phyloP scores from a whole-genome alignment of 2,113 vertebrate genomes.

The Otolemur garnettii region DNA sequence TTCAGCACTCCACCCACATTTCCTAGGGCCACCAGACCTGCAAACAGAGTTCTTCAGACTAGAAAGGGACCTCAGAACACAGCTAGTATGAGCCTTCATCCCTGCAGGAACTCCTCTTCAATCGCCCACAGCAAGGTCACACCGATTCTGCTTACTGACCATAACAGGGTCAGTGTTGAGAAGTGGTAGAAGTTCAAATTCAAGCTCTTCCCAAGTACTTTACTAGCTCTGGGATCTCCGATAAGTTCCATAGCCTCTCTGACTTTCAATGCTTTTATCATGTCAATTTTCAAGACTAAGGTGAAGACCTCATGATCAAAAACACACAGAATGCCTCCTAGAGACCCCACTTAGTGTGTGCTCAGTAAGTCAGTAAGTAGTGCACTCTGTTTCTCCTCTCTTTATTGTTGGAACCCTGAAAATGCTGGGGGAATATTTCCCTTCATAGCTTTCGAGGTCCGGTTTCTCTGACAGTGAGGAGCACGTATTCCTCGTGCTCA shows the following conservation, averaged over 20 bases:
- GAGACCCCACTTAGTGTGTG: neutral
- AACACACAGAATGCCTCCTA: neutral
- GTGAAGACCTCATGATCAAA: neutral
- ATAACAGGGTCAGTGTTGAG: neutral
- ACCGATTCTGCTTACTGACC: neutral
- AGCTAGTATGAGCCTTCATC: neutral
- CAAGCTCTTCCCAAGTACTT: neutral
- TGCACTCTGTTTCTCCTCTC: neutral
- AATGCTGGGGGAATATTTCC: neutral
- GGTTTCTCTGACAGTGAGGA: neutral
- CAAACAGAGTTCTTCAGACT: neutral
- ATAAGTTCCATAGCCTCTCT: neutral
- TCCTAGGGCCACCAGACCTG: neutral
- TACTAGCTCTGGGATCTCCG: neutral
- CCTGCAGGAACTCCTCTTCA: neutral
- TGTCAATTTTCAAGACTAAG: neutral
- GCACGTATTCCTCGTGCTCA: neutral
- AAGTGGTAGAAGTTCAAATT: neutral
- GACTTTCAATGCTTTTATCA: neutral
- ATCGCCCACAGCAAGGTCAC: neutral
- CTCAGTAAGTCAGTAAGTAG: neutral
- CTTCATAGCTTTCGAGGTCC: neutral
- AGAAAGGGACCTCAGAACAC: neutral
- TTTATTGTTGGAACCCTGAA: neutral
- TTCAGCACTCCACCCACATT: neutral